A percentile compares a stretch with the other conserved stretches of the same genome.
Conservation (phyloP, 2,113 vertebrate species). For the Emydura subglobosa region DNA sequence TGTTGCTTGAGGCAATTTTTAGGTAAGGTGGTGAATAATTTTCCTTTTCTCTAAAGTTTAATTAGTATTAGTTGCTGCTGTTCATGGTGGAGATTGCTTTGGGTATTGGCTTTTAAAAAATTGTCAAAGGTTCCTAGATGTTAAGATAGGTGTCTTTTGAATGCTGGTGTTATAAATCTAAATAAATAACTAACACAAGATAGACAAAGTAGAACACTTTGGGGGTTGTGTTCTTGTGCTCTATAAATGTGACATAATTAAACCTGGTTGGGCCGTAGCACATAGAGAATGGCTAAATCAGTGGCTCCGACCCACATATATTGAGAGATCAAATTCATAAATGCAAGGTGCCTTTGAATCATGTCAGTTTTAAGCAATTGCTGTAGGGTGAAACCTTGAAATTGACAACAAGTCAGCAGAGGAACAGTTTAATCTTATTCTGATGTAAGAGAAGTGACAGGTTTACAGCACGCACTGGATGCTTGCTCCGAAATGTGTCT, state of each 20-base stretch:
- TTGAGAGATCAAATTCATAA: background rate
- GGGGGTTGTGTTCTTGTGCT: background rate
- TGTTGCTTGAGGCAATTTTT: background rate
- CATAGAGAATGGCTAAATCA: accelerated
- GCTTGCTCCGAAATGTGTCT: background rate
- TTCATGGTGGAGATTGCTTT: background rate
- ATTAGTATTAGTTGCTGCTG: background rate
- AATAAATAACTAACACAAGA: background rate
- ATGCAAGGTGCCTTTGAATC: background rate
- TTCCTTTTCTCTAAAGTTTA: background rate
- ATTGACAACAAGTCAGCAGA: background rate
- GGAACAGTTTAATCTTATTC: background rate
- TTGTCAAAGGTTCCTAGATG: background rate
- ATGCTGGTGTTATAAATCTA: background rate
- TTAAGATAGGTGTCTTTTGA: background rate
- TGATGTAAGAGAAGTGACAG: background rate
- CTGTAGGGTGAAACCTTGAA: background rate
- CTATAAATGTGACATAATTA: background rate
- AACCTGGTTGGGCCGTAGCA: background rate
- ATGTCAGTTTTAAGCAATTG: background rate
- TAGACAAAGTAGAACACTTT: background rate
- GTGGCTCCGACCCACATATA: background rate
- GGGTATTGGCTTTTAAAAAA: background rate
- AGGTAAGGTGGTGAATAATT: background rate
- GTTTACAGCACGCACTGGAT: background rate